These are phyloP conservation scores for Ellobium chinense DNA, from an alignment of 2,888 invertebrate species.

Conservation along the genomic window DNA sequence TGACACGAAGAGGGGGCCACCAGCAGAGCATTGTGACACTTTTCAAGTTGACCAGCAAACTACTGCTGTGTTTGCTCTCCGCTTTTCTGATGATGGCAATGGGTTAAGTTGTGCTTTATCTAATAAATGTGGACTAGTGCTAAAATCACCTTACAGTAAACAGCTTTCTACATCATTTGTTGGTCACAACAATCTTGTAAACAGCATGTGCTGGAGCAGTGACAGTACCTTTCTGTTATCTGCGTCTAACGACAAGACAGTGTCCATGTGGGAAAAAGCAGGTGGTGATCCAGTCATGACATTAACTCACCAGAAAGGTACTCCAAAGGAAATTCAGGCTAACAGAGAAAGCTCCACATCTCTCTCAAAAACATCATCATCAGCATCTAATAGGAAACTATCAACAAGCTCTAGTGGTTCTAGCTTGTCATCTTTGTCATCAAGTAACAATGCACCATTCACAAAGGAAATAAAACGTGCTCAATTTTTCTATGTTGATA, in stretches of 20 bases:
- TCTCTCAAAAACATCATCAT: background rate
- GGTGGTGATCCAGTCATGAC: slow-evolving; percentile 70
- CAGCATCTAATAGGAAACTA: background rate
- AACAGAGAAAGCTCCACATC: background rate
- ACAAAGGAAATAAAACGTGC: slow-evolving; percentile 71
- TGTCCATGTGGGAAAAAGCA: slow-evolving; percentile 69
- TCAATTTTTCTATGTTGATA: slow-evolving; percentile 78
- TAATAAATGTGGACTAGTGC: slow-evolving; percentile 72
- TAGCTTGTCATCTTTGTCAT: background rate
- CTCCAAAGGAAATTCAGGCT: slow-evolving; percentile 50
- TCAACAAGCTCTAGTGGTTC: slow-evolving; percentile 43
- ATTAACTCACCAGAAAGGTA: slow-evolving; percentile 60
- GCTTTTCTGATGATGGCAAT: slow-evolving; percentile 70
- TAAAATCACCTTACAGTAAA: slow-evolving; percentile 67
- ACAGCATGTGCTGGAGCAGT: slow-evolving; percentile 70
- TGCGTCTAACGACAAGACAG: slow-evolving; percentile 74
- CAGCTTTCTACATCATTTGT: slow-evolving; percentile 12
- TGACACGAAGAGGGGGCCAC: slow-evolving; percentile 50
- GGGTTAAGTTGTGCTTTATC: slow-evolving; percentile 71
- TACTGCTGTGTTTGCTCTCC: slow-evolving; percentile 63
- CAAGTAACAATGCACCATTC: slow-evolving; percentile 58
- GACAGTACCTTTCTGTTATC: slow-evolving; percentile 70
- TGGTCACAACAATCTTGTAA: slow-evolving; percentile 75
- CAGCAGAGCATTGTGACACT: slow-evolving; percentile 54
- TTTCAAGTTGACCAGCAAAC: slow-evolving; percentile 67